phyloP scores from a whole-genome alignment of 2,888 invertebrate genomes.

The Amblyteles armatorius region DNA sequence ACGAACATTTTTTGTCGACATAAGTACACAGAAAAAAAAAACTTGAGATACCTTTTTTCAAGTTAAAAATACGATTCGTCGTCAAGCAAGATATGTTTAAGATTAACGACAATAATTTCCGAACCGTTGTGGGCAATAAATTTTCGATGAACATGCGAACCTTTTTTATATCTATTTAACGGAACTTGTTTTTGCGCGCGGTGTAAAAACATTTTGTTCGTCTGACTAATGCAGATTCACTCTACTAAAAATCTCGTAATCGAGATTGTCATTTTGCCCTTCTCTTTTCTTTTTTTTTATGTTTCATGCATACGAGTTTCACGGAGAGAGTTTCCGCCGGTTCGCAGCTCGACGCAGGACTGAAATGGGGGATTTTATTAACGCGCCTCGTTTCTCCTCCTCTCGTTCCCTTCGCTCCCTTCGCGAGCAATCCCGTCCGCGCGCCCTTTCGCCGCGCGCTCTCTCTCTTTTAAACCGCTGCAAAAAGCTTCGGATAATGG shows the following conservation, averaged over 20 bases:
- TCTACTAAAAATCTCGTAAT: constrained; percentile 45
- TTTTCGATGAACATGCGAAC: background rate
- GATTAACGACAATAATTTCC: background rate
- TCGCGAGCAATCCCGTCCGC: constrained; percentile 37
- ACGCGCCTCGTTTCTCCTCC: constrained; percentile 44
- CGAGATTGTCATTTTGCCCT: constrained; percentile 20
- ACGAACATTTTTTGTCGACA: background rate
- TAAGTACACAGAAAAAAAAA: too few species aligned
- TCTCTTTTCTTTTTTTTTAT: constrained; percentile 24
- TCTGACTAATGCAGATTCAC: constrained; percentile 41
- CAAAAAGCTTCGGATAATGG: constrained; percentile 64
- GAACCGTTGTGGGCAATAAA: background rate
- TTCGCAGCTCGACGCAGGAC: constrained; percentile 9
- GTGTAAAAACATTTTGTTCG: background rate
- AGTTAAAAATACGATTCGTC: background rate
- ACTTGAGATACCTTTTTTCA: background rate
- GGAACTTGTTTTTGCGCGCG: background rate
- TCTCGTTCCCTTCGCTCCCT: constrained; percentile 20
- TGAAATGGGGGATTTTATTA: constrained; percentile 49
- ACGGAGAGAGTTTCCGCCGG: background rate
- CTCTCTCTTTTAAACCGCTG: constrained; percentile 34
- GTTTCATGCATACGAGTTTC: constrained; percentile 16
- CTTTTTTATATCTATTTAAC: background rate
- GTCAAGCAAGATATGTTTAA: background rate
- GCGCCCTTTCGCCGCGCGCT: background rate